phyloP scores from a whole-genome alignment of 1,140 invertebrate genomes.

The Venturia canescens region DNA sequence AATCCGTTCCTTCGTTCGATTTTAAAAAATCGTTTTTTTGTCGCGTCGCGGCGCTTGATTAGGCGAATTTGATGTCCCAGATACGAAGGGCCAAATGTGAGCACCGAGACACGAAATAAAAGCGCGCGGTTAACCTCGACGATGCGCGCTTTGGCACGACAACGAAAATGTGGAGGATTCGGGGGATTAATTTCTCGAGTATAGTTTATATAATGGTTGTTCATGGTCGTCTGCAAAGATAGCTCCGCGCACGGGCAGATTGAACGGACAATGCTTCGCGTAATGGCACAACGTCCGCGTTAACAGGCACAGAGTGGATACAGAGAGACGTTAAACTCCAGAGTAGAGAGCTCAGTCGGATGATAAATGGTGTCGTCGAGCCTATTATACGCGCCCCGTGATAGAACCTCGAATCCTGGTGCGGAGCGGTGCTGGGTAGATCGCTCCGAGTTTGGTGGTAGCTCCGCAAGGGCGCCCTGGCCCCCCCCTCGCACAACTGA shows the following conservation, averaged over 20 bases:
- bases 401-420: conserved; percentile 54
- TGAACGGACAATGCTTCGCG: not conserved
- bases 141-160: too few species aligned
- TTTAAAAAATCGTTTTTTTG: too few species aligned
- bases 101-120: too few species aligned
- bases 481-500: not conserved
- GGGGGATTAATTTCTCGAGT: not conserved
- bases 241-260: not conserved
- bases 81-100: too few species aligned
- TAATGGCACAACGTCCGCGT: not conserved
- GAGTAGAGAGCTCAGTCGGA: conserved; percentile 57
- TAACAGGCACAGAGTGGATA: conserved; percentile 23
- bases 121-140: too few species aligned
- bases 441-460: conserved; percentile 20
- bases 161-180: too few species aligned
- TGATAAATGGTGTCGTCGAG: conserved; percentile 69
- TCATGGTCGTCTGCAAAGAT: not conserved
- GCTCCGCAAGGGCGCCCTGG: not conserved
- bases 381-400: conserved; percentile 53
- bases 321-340: too few species aligned
- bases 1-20: too few species aligned
- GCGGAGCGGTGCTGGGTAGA: conserved; percentile 39
- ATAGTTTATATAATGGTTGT: conserved; percentile 6
- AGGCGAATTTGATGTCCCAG: too few species aligned
- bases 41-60: too few species aligned